Percentiles rank a stretch among this genome's conserved stretches.
Evolutionary conservation across 2,888 invertebrate genomes (phyloP).

Genomic region (Plebejus melissa): DNA sequence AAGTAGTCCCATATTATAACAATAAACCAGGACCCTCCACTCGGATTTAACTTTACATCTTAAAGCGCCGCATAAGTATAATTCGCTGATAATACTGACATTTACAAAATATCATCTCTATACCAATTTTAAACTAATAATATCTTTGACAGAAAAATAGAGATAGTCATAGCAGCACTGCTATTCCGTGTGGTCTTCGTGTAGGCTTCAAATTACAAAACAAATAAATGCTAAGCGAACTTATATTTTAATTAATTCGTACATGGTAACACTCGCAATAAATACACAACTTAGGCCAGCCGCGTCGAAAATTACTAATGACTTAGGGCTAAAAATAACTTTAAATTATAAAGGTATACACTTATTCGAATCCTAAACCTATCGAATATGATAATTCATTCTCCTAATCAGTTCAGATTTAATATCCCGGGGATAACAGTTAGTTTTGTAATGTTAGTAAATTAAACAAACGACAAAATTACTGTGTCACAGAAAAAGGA

Average conservation of each 20-base stretch:
- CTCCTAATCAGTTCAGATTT: neutral
- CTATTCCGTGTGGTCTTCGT: conserved; percentile 27
- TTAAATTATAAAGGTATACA: neutral
- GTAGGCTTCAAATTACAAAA: conserved; percentile 15
- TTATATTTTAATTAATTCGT: conserved; percentile 20
- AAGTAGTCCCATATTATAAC: conserved; percentile 29
- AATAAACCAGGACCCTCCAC: conserved; percentile 48
- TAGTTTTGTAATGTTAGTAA: neutral
- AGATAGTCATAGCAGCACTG: conserved; percentile 13
- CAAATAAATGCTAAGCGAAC: conserved; percentile 21
- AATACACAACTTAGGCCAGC: neutral
- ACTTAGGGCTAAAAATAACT: conserved; percentile 1
- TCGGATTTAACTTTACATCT: conserved; percentile 38
- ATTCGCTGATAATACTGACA: conserved; percentile 66
- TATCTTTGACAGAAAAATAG: conserved; percentile 25
- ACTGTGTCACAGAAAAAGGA: neutral
- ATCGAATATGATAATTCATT: neutral
- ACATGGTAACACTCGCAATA: conserved; percentile 23
- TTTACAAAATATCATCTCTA: conserved; percentile 33
- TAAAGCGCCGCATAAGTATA: conserved; percentile 49
- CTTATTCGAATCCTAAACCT: neutral
- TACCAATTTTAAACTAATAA: conserved; percentile 18
- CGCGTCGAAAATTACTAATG: conserved; percentile 27
- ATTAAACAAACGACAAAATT: neutral
- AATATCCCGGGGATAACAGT: neutral